Base-by-base conservation (phyloP, 2,797 vertebrate genomes). In the Picus viridis region DNA sequence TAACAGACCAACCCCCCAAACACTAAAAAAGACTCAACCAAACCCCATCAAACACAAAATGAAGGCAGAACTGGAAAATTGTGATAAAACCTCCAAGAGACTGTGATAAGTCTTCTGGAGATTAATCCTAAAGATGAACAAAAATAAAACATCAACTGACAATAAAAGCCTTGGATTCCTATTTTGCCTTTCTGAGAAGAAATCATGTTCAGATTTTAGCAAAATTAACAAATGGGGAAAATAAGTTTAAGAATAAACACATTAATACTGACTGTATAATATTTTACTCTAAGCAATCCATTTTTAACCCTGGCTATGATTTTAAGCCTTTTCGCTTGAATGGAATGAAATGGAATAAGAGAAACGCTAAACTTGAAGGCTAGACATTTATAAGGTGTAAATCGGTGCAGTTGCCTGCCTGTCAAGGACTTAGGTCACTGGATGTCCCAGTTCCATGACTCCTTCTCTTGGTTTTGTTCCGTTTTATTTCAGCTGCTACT, bases 141-240 rank as follows among this genome's bases (percentile, higher is more conserved):
- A 92, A 92, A 79, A 45, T 34, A 56, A 92, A 75, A 36, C 24
- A 61, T 51, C 43, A 88, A 12, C 11, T 84, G 17, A 82, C 93
- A 94, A 76, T 12, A 86, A 54, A 76, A 83, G 24, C 30, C 4
- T 1, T 15, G 17, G 57, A 62, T 75, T 79, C 8, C 22, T 83
- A 2, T 72, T 91, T 91, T 58, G 17, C 7, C 6, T 53, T 24
- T 67, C 49, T 41, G 39, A 73, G 63, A 19, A 82, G 65, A 89
- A 88, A 73, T 61, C 13, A n/a, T 0, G 1, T n/a, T 61, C 27
- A 61, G 22, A 67, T 86, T 90, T 57, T 58, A 68, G 39, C 6
- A 47, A 70, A 91, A 73, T 34, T 27, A 51, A 53, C 36, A 79
- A 74, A 8, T 30, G 14, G 32, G 9, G 27, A 65, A 78, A 86